Conservation (phyloP, 2,797 vertebrate species). For the Xenops minutus region DNA sequence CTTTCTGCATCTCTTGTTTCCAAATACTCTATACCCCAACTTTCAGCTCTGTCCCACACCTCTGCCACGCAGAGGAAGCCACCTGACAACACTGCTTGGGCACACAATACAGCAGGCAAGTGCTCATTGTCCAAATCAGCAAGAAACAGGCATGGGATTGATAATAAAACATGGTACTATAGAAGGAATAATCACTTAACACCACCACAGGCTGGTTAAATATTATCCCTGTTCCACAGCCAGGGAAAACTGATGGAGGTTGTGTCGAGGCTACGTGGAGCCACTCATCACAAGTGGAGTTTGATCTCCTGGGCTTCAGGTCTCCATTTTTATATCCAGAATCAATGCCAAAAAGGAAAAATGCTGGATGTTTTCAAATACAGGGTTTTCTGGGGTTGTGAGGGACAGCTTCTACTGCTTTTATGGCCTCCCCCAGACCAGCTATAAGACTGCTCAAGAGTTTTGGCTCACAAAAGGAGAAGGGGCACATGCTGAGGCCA, state of each 20-base stretch:
- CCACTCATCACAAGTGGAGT: fast-evolving
- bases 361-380: neutral
- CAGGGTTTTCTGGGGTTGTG: neutral
- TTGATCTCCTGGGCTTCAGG: neutral
- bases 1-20: neutral
- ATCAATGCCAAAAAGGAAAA: neutral
- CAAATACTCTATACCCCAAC: neutral
- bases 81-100: neutral
- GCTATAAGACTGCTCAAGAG: neutral
- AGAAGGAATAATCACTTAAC: neutral
- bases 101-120: neutral
- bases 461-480: conserved; percentile 4
- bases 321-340: neutral
- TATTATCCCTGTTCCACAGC: neutral
- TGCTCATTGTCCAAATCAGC: neutral
- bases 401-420: neutral
- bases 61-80: neutral
- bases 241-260: neutral
- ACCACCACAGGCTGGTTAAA: neutral
- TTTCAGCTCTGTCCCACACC: neutral
- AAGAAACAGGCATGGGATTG: neutral
- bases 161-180: neutral
- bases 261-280: fast-evolving
- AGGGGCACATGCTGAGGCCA: neutral
- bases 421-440: neutral